Evolutionary conservation across 1,140 invertebrate genomes (phyloP).

Genomic region (Ericerus pela): DNA sequence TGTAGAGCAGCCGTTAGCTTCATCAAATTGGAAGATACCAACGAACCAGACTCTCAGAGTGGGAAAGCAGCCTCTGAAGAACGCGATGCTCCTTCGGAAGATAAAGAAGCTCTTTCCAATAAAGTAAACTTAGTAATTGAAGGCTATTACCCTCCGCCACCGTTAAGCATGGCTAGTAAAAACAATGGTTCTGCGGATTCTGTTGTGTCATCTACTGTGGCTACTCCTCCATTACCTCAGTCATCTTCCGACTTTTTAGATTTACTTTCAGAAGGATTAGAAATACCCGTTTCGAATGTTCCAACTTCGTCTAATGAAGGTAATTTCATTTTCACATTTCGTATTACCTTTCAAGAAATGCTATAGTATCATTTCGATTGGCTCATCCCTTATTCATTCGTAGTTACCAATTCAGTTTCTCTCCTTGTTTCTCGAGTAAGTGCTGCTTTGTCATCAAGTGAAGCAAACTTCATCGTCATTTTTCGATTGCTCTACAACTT

Average conservation of each 20-base stretch:
- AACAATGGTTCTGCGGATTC: not conserved
- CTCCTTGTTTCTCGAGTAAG: no score
- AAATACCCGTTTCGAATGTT: not conserved
- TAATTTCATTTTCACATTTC: no score
- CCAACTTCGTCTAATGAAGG: not conserved
- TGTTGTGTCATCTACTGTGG: not conserved
- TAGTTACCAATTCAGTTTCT: no score
- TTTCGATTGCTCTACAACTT: no score
- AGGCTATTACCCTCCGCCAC: not conserved
- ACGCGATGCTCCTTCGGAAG: not conserved
- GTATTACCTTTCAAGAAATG: no score
- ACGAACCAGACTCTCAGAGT: not conserved
- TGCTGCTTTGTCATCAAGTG: no score
- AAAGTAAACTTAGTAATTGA: conserved; percentile 1
- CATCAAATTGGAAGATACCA: not conserved
- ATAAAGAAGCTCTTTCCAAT: not conserved
- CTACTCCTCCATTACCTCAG: not conserved
- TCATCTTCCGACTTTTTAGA: not conserved
- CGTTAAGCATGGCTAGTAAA: not conserved
- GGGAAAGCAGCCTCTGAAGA: not conserved
- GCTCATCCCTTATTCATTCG: no score
- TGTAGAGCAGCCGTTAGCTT: not conserved
- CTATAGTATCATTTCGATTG: no score
- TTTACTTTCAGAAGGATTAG: not conserved
- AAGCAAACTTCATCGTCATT: no score